Evolutionary conservation across 2,888 invertebrate genomes (phyloP).

Genomic region (Hirtodrosophila duncani): DNA sequence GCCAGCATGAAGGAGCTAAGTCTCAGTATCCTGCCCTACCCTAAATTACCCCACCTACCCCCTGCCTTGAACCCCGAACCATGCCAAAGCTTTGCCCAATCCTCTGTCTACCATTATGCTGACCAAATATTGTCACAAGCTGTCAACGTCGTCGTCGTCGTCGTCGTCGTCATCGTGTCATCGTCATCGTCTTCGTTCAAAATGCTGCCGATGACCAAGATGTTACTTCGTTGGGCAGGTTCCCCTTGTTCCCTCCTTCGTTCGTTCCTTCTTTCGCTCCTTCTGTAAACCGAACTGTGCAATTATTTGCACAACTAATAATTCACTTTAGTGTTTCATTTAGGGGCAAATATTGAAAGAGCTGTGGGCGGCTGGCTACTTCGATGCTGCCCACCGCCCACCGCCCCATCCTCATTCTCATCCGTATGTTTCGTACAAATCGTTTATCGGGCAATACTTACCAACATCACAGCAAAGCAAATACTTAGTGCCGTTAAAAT

Average conservation of each 20-base stretch:
- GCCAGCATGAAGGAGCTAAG: too few relatives aligned
- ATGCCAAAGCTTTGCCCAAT: too few relatives aligned
- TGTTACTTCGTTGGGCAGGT: conserved; percentile 5
- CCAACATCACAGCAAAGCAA: too few relatives aligned
- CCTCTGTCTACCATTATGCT: conserved; percentile 13
- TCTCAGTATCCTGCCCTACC: too few relatives aligned
- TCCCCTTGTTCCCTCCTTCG: neutral
- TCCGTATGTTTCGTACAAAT: too few relatives aligned
- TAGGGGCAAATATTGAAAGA: conserved; percentile 49
- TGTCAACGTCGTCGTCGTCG: conserved; percentile 24
- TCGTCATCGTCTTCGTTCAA: conserved; percentile 14
- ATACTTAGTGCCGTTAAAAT: too few relatives aligned
- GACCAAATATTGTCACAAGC: conserved; percentile 55
- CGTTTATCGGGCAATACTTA: too few relatives aligned
- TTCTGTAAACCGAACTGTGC: conserved; percentile 51
- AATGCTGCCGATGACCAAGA: conserved; percentile 21
- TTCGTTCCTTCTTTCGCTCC: neutral
- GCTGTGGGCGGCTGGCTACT: too few relatives aligned
- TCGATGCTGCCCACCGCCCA: too few relatives aligned
- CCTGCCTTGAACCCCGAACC: too few relatives aligned
- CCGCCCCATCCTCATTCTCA: too few relatives aligned
- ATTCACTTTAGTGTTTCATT: conserved; percentile 66
- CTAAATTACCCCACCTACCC: too few relatives aligned
- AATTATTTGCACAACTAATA: conserved; percentile 66
- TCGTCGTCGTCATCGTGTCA: neutral